These are phyloP conservation scores for Willowsia nigromaculata DNA, from an alignment of 2,888 invertebrate genomes.

Conservation along the genomic window DNA sequence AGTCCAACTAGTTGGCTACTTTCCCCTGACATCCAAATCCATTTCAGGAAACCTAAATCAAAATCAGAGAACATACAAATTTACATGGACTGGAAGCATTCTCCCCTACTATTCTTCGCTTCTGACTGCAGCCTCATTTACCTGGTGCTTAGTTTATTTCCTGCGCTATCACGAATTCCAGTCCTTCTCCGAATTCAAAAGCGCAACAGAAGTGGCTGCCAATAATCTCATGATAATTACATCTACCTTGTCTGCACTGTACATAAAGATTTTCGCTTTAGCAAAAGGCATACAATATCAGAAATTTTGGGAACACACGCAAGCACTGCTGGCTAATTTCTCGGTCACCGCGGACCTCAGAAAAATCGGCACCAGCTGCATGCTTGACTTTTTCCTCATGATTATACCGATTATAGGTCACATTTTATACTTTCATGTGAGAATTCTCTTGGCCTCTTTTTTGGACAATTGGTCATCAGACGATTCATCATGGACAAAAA, in stretches of 20 bases:
- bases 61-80: slow-evolving; percentile 25
- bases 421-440: slow-evolving; percentile 20
- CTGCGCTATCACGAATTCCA: slow-evolving; percentile 42
- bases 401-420: slow-evolving; percentile 38
- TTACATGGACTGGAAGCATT: slow-evolving; percentile 32
- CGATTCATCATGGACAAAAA: not conserved
- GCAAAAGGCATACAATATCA: slow-evolving; percentile 37
- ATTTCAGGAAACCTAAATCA: not conserved
- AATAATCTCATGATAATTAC: slow-evolving; percentile 50
- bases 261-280: slow-evolving; percentile 38
- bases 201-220: slow-evolving; percentile 55
- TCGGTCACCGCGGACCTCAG: not conserved
- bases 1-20: slow-evolving; percentile 54
- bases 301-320: slow-evolving; percentile 54
- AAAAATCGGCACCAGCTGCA: slow-evolving; percentile 3
- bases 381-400: slow-evolving; percentile 34
- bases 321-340: not conserved
- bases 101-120: slow-evolving; percentile 45
- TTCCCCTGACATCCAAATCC: slow-evolving; percentile 27
- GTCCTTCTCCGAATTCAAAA: slow-evolving; percentile 41
- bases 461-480: not conserved
- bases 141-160: slow-evolving; percentile 58
- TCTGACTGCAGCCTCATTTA: slow-evolving; percentile 32
- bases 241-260: slow-evolving; percentile 45
- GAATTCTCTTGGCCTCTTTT: not conserved